Evolutionary conservation across 2,797 vertebrate species (phyloP).

Genomic region (Buphagus erythrorhynchus): DNA sequence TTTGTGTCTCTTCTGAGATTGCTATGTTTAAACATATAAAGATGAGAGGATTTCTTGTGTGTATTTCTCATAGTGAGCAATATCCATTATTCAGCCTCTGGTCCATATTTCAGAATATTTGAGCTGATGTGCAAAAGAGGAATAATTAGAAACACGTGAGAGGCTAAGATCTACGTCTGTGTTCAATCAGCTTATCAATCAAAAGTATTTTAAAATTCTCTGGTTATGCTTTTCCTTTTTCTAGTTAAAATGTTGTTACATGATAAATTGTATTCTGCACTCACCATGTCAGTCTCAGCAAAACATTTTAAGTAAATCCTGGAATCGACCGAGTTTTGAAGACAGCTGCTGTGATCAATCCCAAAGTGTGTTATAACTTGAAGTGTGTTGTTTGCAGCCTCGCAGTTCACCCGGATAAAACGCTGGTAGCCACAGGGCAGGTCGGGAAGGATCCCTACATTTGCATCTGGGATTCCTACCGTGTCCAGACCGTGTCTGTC

Average conservation of each 20-base stretch:
- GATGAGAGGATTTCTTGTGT: not conserved
- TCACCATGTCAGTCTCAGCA: not conserved
- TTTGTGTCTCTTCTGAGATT: not conserved
- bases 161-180: not conserved
- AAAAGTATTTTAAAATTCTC: not conserved
- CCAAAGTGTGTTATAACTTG: not conserved
- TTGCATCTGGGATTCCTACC: constrained; percentile 94
- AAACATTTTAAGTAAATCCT: not conserved
- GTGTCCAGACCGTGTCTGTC: constrained; percentile 90
- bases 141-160: not conserved
- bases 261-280: not conserved
- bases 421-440: constrained; percentile 93
- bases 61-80: not conserved
- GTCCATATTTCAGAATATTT: not conserved
- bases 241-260: not conserved
- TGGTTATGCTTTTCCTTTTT: not conserved
- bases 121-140: not conserved
- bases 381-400: constrained; percentile 82
- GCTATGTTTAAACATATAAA: not conserved
- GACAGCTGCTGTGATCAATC: not conserved
- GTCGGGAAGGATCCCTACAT: constrained; percentile 95
- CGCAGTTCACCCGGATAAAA: constrained; percentile 93
- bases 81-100: not conserved
- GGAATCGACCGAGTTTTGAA: not conserved
- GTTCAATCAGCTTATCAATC: not conserved